phyloP scores from a whole-genome alignment of 2,888 invertebrate genomes.

The Sepioteuthis lessoniana region DNA sequence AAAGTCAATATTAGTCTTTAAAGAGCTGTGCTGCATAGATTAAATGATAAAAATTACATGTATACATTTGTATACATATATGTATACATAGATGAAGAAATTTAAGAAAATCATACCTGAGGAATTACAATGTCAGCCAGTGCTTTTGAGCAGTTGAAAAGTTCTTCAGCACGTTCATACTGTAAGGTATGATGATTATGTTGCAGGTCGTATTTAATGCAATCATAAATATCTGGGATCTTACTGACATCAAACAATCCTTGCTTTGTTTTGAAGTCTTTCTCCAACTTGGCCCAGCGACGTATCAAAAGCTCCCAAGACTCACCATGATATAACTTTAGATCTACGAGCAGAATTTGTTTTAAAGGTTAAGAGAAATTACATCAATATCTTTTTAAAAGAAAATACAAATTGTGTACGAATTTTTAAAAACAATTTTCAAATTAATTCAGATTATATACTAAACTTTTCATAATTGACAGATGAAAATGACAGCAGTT shows the following conservation, averaged over 20 bases:
- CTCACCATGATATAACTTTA: slow-evolving; percentile 96
- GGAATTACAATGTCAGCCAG: slow-evolving; percentile 99
- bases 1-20: no score
- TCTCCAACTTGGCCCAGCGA: slow-evolving; percentile 97
- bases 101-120: slow-evolving; percentile 81
- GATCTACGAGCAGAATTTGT: slow-evolving; percentile 79
- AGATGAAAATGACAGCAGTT: no score
- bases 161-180: slow-evolving; percentile 77
- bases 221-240: slow-evolving; percentile 99
- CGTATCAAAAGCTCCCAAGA: slow-evolving; percentile 99
- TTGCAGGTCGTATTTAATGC: slow-evolving; percentile 97
- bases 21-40: no score
- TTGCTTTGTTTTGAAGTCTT: slow-evolving; percentile 95
- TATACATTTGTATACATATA: no score
- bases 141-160: slow-evolving; percentile 94
- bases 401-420: background rate
- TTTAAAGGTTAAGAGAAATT: background rate
- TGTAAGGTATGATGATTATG: slow-evolving; percentile 97
- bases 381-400: background rate
- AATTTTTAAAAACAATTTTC: no score
- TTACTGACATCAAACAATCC: slow-evolving; percentile 95
- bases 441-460: no score
- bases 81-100: background rate
- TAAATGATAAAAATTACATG: no score
- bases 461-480: no score